Percentiles rank a stretch among this genome's conserved stretches.
Evolutionary conservation across 2,797 vertebrate species (phyloP).

Genomic region (Anguilla marmorata): DNA sequence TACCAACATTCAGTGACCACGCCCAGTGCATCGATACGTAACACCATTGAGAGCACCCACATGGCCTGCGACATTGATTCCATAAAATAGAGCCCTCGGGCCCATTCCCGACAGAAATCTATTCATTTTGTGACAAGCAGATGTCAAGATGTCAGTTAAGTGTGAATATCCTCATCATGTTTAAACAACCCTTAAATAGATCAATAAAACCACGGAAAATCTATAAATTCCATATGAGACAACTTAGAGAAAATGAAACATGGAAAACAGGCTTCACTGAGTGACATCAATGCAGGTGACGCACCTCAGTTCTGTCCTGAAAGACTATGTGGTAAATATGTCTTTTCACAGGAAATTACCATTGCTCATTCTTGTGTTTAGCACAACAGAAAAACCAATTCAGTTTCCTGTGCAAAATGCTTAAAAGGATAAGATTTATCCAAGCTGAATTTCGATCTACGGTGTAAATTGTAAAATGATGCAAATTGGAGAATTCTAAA

Average conservation of each 20-base stretch:
- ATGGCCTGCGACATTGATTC: no score
- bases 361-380: background rate
- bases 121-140: background rate
- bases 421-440: constrained; percentile 29
- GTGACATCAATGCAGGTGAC: background rate
- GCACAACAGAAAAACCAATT: background rate
- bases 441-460: constrained; percentile 39
- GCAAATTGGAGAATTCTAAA: background rate
- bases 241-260: background rate
- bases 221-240: background rate
- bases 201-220: background rate
- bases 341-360: background rate
- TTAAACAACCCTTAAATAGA: constrained; percentile 1
- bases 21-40: no score
- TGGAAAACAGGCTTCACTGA: background rate
- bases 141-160: background rate
- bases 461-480: constrained; percentile 20
- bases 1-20: no score
- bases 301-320: background rate
- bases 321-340: background rate
- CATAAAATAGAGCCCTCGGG: no score
- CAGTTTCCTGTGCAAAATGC: background rate
- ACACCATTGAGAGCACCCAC: no score
- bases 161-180: background rate
- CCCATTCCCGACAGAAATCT: no score